Conservation (phyloP, 2,888 invertebrate species). For the Thalpophila matura region DNA sequence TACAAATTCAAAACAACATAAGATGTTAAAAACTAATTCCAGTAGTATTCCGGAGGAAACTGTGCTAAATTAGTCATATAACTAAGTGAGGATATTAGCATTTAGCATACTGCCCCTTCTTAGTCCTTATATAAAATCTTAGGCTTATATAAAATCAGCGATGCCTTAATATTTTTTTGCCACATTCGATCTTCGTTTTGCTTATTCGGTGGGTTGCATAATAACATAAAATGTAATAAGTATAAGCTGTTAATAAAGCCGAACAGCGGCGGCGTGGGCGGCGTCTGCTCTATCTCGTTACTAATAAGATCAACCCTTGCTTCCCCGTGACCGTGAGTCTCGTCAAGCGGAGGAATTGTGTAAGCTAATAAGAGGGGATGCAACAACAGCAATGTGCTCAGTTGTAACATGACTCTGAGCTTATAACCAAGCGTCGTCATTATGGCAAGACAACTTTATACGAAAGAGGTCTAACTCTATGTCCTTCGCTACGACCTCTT, state of each 20-base stretch:
- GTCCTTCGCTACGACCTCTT: slow-evolving; percentile 24
- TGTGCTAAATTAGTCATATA: no score
- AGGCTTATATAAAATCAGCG: not conserved
- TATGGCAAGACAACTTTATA: slow-evolving; percentile 21
- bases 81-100: not conserved
- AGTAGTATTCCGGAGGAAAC: not conserved
- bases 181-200: not conserved
- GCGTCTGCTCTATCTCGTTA: not conserved
- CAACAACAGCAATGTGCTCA: not conserved
- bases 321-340: not conserved
- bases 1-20: slow-evolving; percentile 2
- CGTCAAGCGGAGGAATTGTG: not conserved
- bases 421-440: not conserved
- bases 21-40: not conserved
- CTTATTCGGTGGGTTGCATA: not conserved
- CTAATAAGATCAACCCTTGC: not conserved
- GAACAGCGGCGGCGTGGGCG: not conserved
- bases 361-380: not conserved
- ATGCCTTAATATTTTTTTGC: not conserved
- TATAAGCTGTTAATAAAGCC: no score
- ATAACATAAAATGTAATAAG: no score
- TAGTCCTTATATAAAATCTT: no score
- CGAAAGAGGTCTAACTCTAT: slow-evolving; percentile 7
- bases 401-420: not conserved
- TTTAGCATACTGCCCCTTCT: not conserved